Evolutionary conservation across 2,113 vertebrate genomes (phyloP).

Genomic region (Lasiurus borealis): DNA sequence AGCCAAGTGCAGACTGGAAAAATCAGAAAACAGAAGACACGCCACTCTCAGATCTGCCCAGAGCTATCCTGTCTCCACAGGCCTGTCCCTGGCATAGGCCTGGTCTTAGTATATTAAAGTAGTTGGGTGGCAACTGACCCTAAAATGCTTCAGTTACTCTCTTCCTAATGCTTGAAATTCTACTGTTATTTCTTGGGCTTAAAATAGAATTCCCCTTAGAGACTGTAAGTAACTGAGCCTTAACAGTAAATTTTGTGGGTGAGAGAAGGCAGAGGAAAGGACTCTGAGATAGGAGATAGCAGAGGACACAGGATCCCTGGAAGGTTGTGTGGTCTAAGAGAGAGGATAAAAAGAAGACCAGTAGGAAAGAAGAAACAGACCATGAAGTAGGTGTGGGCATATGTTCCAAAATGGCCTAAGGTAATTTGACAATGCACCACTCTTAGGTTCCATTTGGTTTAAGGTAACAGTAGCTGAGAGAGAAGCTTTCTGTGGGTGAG

Average conservation of each 20-base stretch:
- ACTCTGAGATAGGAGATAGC: background rate
- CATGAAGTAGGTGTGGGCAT: background rate
- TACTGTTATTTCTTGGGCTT: background rate
- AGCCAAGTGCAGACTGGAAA: background rate
- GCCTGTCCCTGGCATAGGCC: background rate
- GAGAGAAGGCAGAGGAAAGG: background rate
- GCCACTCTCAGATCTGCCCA: background rate
- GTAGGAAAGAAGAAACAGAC: background rate
- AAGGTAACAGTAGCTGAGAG: background rate
- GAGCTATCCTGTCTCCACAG: background rate
- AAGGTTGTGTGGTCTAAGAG: background rate
- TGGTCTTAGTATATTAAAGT: background rate
- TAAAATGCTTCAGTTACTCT: background rate
- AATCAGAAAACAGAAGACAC: background rate
- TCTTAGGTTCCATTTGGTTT: background rate
- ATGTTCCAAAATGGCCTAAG: background rate
- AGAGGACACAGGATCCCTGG: background rate
- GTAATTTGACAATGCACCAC: too few species aligned
- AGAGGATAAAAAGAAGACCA: background rate
- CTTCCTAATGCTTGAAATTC: background rate
- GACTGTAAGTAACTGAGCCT: background rate
- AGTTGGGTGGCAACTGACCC: background rate
- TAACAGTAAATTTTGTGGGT: background rate
- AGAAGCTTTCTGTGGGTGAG: background rate
- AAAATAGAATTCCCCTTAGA: background rate